Base-by-base conservation (phyloP, 2,113 vertebrate genomes). In the Nannospalax galili region DNA sequence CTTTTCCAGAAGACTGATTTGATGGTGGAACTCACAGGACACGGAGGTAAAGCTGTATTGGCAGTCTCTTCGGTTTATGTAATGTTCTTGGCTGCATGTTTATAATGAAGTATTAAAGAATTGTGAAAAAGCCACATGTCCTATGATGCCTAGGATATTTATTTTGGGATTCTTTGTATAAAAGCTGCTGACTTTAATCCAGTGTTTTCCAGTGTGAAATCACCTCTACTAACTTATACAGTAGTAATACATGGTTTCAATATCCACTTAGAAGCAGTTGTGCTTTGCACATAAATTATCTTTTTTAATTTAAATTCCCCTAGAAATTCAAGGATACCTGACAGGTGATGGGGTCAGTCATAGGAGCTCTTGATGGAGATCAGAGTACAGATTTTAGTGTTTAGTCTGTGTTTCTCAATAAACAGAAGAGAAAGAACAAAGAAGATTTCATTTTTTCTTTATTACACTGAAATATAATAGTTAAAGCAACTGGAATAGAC, bases 381-480 rank as follows among this genome's bases (percentile, higher is more conserved):
- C n/a, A 9, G 24, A 40, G 19, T 70, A 40, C 37, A 95, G 14
- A 8, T 12, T 78, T 89, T 37, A 86, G 28, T 20, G 48, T 20
- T 64, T 5, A 40, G 8, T 15, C n/a, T 65, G 1, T 85, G 17
- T 65, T 89, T 74, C 42, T 88, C 37, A 26, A 3, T 64, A 22
- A 26, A 78, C 19, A 85, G 62, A 42, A 75, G 37, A 42, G 30
- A 11, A 67, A 82, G 74, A 92, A 82, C 28, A 88, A 89, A 89
- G 7, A 19, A 48, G 24, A 26, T 20, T 0, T 6, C 64, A 10
- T 78, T 69, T 85, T 95, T 45, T 64, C 37, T 73, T 84, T 30
- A 80, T 20, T 56, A 87, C 90, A 35, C 12, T 80, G 32, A 79
- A 78, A 73, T 52, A 88, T 78, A 89, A 78, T 69, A 56, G 95